phyloP scores from a whole-genome alignment of 2,113 vertebrate species.

The Thalassarche chlororhynchos region DNA sequence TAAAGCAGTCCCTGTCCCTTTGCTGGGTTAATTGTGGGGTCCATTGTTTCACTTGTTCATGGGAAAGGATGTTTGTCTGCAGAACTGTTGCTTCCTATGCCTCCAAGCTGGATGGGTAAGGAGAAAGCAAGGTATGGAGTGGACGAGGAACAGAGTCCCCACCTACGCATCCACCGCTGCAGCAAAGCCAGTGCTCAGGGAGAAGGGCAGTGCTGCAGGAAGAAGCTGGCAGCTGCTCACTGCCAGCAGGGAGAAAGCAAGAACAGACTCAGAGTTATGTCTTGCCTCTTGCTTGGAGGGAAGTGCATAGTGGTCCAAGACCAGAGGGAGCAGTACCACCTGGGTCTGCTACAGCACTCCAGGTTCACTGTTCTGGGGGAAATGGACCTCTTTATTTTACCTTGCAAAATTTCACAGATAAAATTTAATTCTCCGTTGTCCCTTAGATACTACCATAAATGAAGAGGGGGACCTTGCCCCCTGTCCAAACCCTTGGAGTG shows the following conservation, averaged over 20 bases:
- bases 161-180: background rate
- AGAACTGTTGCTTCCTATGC: background rate
- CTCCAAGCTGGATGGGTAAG: background rate
- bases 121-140: background rate
- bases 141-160: background rate
- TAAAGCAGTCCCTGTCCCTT: background rate
- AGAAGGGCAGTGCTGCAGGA: background rate
- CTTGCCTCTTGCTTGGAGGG: background rate
- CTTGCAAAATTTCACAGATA: background rate
- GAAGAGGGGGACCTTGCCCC: background rate
- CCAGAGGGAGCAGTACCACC: background rate
- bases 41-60: fast-evolving
- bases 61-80: background rate
- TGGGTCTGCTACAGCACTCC: background rate
- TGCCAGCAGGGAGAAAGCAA: background rate
- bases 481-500: background rate
- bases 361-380: background rate
- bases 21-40: background rate
- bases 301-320: background rate
- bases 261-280: background rate
- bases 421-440: background rate
- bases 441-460: background rate
- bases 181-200: background rate
- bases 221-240: background rate
- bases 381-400: background rate